Evolutionary conservation across 2,797 vertebrate species (phyloP), one percentile per base, ranked within the genome.

Genomic region (Sebastes kiyomatsui): DNA sequence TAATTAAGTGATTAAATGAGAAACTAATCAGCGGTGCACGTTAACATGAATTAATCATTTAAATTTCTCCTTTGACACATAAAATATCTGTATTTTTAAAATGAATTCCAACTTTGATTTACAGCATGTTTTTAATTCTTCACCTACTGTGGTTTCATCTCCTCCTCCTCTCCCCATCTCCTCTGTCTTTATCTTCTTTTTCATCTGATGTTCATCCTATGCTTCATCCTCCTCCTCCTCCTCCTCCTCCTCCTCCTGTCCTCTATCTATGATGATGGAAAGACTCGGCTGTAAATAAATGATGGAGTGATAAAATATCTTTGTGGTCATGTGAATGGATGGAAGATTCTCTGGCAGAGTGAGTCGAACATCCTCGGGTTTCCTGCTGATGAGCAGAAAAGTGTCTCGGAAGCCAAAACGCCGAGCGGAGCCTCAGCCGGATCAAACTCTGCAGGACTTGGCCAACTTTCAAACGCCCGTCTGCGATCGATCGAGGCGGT

Each of bases 401-500:
- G 61, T 18, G 59, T 82, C 59, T 55, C 2, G 23, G 73, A 79
- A 62, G 54, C 82, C 67, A 52, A 30, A 78, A 70, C 18, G 70
- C 18, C 2, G 33, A 78, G 65, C 20, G 12, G 52, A 74, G 68
- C 60, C 72, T 55, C 66, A 5, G 61, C 18, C 54, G 33, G 70
- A 88, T 83, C 75, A 62, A 58, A 60, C 68, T 79, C 71, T 2
- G 52, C 71, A 32, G 25, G 66, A 75, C 67, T 74, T 77, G 85
- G 85, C 79, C 69, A 66, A 75, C 75, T 78, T 70, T 88, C 82
- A 88, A 85, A 83, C 72, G 4, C 4, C 42, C 22, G 18, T 56
- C 80, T 55, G 66, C 23, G 77, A 90, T 91, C 78, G 76, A 88
- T 91, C 18, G 52, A 70, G 66, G 54, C 38, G 8, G 46, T 79